Base-by-base conservation (phyloP, 2,888 invertebrate genomes). In the Tillus elongatus region DNA sequence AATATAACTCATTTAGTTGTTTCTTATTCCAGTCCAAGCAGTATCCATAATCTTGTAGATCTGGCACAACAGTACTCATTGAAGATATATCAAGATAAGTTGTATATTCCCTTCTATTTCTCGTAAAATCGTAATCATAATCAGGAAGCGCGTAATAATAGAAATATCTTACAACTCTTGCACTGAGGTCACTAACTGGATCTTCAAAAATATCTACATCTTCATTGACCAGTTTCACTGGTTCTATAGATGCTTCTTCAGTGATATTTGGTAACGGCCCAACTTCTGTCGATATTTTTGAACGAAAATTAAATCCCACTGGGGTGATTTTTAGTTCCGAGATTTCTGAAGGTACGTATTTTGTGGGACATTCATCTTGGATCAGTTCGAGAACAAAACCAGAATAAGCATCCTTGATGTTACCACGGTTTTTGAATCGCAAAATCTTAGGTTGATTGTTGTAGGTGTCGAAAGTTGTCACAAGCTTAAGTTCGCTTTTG, bases 311-410 rank as follows among this genome's bases (percentile, higher is more conserved):
- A n/a, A n/a, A n/a, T n/a, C n/a, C n/a, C n/a, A n/a, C n/a, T n/a
- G n/a, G n/a, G n/a, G n/a, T n/a, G n/a, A n/a, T n/a, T n/a, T n/a
- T n/a, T n/a, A n/a, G n/a, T n/a, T n/a, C n/a, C n/a, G n/a, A n/a
- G n/a, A n/a, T n/a, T n/a, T n/a, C n/a, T n/a, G n/a, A n/a, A 3
- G 55, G 53, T 19, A 44, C 29, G 37, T 60, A 58, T 35, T 58
- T 54, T 36, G 54, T 59, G 1, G 65, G 62, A 48, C 76, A 76
- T 39, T 69, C 62, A 39, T 75, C 75, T 50, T 77, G 77, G 3
- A 63, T 51, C 9, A 75, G 58, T 54, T 77, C 73, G 10, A 76
- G 51, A 2, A 72, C 53, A 49, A 77, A 76, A 11, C 77, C 76
- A 36, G 53, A 57, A 37, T 61, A 59, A 24, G 51, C 58, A 39